Conservation (phyloP, 2,113 vertebrate species). For the Labeo catla region DNA sequence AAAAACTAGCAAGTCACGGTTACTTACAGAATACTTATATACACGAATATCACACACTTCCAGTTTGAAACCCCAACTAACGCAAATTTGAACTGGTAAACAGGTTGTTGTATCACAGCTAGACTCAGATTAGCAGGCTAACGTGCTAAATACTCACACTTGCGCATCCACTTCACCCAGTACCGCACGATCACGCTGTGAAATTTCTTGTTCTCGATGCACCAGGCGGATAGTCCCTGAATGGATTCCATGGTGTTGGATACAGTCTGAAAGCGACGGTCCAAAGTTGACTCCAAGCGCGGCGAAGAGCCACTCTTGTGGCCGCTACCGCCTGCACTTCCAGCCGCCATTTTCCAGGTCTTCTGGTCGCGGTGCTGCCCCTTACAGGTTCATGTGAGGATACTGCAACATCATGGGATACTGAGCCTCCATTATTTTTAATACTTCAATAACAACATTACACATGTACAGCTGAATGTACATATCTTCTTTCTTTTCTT, state of each 20-base stretch:
- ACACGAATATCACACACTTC: background rate
- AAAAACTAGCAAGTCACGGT: background rate
- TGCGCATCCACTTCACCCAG: conserved; percentile 91
- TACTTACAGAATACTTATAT: background rate
- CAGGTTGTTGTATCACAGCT: background rate
- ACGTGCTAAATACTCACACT: conserved; percentile 82
- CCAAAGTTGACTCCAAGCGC: conserved; percentile 84
- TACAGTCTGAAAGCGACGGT: conserved; percentile 84
- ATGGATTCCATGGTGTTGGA: conserved; percentile 97
- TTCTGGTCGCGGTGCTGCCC: background rate
- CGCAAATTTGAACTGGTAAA: background rate
- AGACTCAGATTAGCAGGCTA: conserved; percentile 40
- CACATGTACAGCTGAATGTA: background rate
- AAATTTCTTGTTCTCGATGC: conserved; percentile 95
- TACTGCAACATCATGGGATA: background rate
- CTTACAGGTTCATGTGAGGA: background rate
- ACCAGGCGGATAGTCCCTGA: conserved; percentile 91
- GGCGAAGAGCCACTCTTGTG: conserved; percentile 69
- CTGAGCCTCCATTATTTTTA: background rate
- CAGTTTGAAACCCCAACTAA: background rate
- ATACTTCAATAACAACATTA: background rate
- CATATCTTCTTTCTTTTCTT: too few relatives aligned
- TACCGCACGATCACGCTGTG: conserved; percentile 88
- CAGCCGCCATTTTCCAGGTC: conserved; percentile 87
- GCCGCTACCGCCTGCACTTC: conserved; percentile 69